Base-by-base conservation (phyloP, 2,888 invertebrate species). In the Drepana falcataria region DNA sequence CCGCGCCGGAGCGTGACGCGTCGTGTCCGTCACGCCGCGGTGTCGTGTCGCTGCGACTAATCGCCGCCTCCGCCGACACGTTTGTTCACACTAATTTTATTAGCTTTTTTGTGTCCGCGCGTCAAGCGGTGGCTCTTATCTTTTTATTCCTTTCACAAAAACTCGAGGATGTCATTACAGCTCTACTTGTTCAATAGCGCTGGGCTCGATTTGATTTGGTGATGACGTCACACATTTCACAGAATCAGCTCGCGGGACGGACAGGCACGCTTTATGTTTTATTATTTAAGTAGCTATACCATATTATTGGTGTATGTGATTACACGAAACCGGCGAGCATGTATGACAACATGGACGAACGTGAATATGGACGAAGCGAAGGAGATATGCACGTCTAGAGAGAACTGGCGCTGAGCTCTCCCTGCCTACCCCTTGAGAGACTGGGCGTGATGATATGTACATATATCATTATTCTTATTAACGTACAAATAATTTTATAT, bases 11-110 rank as follows among this genome's bases (percentile, higher is more conserved):
- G 48, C 60, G 59, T 56, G 60, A 59, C 58, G 54, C 51, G 57
- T 56, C 59, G 59, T 63, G 63, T 58, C 63, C 55, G 52, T 51
- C 53, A 53, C 53, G 55, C 33, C 53, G 48, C 34, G 47, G 48
- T 34, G 35, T 34, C 37, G 49, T 47, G 55, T 35, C 47, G 48
- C 48, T 44, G 55, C 21, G 55, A 37, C 58, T 51, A 51, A 51
- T 51, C 51, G 51, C 51, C 40, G 52, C n/a, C 56, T 55, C 60
- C 52, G 48, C 54, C 53, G 55, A 56, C 57, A 58, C 58, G 47
- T 54, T 33, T 51, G 4, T 53, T 53, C 47, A 35, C 51, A 51
- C 54, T 54, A 56, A 53, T 56, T 9, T 56, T 41, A 44, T 49
- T 57, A 54, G 60, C 52, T 56, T 58, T 54, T 59, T 56, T 56